A percentile compares a stretch with the other conserved stretches of the same genome.
These are phyloP conservation scores for Herminia tarsipennalis DNA, from an alignment of 2,888 invertebrate species.

Conservation along the genomic window DNA sequence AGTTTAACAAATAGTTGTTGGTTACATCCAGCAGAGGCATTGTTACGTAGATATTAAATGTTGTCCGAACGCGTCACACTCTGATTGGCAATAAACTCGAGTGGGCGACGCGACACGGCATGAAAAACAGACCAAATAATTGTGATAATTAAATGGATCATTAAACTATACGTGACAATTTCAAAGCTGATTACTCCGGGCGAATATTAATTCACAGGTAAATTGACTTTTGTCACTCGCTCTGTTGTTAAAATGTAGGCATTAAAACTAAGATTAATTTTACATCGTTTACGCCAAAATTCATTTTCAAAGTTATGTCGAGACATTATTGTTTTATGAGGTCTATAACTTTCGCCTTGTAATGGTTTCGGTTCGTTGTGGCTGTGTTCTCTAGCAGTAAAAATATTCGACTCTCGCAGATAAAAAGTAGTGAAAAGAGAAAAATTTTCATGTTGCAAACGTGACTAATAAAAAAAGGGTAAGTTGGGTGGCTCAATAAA, in stretches of 20 bases:
- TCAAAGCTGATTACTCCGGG: constrained; percentile 11
- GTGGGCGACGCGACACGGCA: constrained; percentile 10
- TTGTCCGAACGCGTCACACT: constrained; percentile 39
- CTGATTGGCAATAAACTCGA: constrained; percentile 46
- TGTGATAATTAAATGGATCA: constrained; percentile 29
- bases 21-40: constrained; percentile 21
- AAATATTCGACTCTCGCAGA: constrained; percentile 48
- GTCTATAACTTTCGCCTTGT: constrained; percentile 44
- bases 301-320: constrained; percentile 42
- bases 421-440: constrained; percentile 54
- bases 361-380: constrained; percentile 41
- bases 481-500: constrained; percentile 69
- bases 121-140: constrained; percentile 28
- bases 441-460: constrained; percentile 68
- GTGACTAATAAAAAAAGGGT: constrained; percentile 78
- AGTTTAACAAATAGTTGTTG: constrained; percentile 12
- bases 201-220: constrained; percentile 10
- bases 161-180: constrained; percentile 24
- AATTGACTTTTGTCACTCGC: constrained; percentile 19
- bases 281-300: constrained; percentile 40
- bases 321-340: constrained; percentile 49
- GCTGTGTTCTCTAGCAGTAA: constrained; percentile 30
- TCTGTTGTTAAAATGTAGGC: constrained; percentile 32
- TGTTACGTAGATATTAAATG: constrained; percentile 37
- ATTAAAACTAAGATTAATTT: constrained; percentile 42